Base-by-base conservation (phyloP, 2,888 invertebrate genomes). In the Lutraria lutraria region DNA sequence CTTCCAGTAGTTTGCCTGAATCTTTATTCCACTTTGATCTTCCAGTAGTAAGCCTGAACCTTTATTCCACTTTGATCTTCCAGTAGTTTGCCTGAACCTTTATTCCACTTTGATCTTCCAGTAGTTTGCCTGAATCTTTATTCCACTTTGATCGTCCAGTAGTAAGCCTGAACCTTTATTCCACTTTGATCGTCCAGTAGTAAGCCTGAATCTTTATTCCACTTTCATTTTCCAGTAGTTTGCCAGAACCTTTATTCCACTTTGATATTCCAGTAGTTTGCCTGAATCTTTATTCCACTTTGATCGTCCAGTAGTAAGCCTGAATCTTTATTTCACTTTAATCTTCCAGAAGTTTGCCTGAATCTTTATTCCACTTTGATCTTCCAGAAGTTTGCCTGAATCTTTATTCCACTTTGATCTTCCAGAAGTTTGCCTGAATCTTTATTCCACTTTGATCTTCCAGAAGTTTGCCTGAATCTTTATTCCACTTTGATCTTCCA, bases 231-330 rank as follows among this genome's bases (percentile, higher is more conserved):
- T 68, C n/a, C 63, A 68, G n/a, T 25, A 68, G 2, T 68, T 68
- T 68, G 63, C 63, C 63, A 25, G 25, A 68, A 25, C 12, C 25
- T 68, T 68, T 25, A 68, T 68, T 68, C 63, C 25, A 3, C 63
- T 68, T 68, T 68, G 63, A 68, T 68, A n/a, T 68, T 68, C n/a
- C 63, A 68, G n/a, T 25, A 68, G 2, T 68, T 68, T 68, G 63
- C 63, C 63, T 68, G 63, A 68, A 68, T 25, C 31, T 76, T 34
- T n/a, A n/a, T n/a, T n/a, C n/a, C n/a, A n/a, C n/a, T n/a, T n/a
- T n/a, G n/a, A n/a, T n/a, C n/a, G n/a, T n/a, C n/a, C n/a, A n/a
- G n/a, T n/a, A n/a, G n/a, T n/a, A n/a, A n/a, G n/a, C n/a, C 63
- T 8, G 25, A 68, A 25, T 0, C 25, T 68, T 68, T 25, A 68